Base-by-base conservation (phyloP, 2,888 invertebrate genomes). In the Hydroisotoma schaefferi region DNA sequence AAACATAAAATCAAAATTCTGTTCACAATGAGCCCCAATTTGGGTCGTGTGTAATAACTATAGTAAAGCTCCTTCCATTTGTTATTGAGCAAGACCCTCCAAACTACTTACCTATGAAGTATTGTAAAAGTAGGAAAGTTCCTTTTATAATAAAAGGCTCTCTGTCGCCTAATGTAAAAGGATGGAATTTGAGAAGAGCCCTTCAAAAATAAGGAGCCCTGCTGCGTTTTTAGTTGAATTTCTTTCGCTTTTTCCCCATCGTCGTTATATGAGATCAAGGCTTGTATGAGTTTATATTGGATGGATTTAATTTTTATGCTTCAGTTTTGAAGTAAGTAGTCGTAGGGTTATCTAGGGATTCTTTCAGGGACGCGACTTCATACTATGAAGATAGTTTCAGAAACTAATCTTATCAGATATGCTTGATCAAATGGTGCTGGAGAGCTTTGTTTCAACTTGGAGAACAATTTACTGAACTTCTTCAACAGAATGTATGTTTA, bases 181-280 rank as follows among this genome's bases (percentile, higher is more conserved):
- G 43, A 51, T 54, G 55, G 55, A 61, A 61, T 61, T 55, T 44
- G 54, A 57, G 61, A 49, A 61, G 61, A 55, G 58, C 62, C 62
- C 62, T 62, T 62, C 44, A 62, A 57, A 61, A 43, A 58, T 26
- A 55, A 49, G 62, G 54, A 57, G 6, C 62, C 62, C 62, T 52
- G 58, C 62, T 59, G 62, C 37, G 62, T 55, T 43, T 61, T 62
- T 51, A 58, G 40, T 58, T 33, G 29, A 51, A 37, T 55, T 43
- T 10, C 55, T 55, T 55, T 28, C 26, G n/a, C 20, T 26, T 2
- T 15, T 2, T 8, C 49, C 28, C n/a, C 49, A 23, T 4, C 26
- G 2, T 48, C 44, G 8, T 25, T 6, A 25, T 23, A 2, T 22
- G 15, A 25, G 4, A 20, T n/a, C 18, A 27, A 49, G n/a, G 22